phyloP scores from a whole-genome alignment of 2,888 invertebrate species.

The Nezara viridula region DNA sequence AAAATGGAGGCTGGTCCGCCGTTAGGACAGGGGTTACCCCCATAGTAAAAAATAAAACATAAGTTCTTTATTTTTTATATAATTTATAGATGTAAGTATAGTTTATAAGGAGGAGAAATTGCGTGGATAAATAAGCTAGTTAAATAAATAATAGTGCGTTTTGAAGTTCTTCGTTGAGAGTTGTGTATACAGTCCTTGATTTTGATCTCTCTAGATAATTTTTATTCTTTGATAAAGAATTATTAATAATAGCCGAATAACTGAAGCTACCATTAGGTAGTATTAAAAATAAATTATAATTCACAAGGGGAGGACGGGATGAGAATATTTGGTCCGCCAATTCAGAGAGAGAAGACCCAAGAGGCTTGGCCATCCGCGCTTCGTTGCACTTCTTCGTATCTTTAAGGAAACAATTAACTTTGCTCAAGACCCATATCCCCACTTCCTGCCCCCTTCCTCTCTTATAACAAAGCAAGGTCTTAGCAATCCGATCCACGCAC shows the following conservation, averaged over 20 bases:
- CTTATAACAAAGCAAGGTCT: constrained; percentile 27
- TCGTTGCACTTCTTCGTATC: constrained; percentile 27
- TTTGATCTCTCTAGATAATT: background rate
- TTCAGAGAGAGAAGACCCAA: background rate
- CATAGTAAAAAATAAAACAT: no score
- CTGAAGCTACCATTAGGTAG: background rate
- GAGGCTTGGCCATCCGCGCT: constrained; percentile 25
- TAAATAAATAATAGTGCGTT: no score
- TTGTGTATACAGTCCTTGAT: no score
- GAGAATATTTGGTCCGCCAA: background rate
- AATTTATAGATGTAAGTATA: no score
- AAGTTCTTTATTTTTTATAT: no score
- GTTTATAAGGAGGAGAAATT: no score
- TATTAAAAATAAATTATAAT: background rate
- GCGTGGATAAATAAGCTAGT: no score
- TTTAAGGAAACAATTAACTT: constrained; percentile 54
- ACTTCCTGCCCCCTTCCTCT: constrained; percentile 16
- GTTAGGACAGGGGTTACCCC: no score
- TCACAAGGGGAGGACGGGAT: background rate
- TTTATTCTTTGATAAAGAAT: background rate
- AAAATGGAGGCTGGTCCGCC: no score
- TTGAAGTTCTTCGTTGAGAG: no score
- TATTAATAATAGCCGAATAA: background rate
- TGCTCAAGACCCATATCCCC: constrained; percentile 50
- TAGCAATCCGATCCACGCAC: constrained; percentile 16